These are phyloP conservation scores for Melieria picta DNA, from an alignment of 2,888 invertebrate genomes.

Conservation along the genomic window DNA sequence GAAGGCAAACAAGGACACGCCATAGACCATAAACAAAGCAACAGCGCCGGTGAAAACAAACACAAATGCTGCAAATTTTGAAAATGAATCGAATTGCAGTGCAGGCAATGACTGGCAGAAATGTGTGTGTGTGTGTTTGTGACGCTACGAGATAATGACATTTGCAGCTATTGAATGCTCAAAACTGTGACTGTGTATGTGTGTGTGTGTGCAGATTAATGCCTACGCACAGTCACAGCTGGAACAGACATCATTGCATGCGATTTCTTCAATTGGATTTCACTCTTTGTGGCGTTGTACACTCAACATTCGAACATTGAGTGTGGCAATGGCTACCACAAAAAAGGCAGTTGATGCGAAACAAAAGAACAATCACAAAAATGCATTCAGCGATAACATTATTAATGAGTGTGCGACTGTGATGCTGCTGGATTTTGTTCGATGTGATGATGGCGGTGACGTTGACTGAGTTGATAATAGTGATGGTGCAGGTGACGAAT, in stretches of 20 bases:
- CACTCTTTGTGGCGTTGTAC: no score
- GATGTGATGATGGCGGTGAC: no score
- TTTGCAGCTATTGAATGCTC: no score
- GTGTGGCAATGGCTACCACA: slow-evolving; percentile 8
- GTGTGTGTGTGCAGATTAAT: neutral
- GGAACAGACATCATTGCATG: no score
- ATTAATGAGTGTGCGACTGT: slow-evolving; percentile 28
- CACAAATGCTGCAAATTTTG: slow-evolving; percentile 18
- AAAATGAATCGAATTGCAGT: slow-evolving; percentile 28
- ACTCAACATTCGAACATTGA: slow-evolving; percentile 8
- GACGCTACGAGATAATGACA: neutral
- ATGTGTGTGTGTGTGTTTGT: slow-evolving; percentile 3
- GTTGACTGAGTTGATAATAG: no score
- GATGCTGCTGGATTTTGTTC: no score
- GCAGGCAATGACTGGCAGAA: slow-evolving; percentile 9
- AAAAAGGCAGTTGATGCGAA: slow-evolving; percentile 13
- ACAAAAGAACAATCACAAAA: slow-evolving; percentile 12
- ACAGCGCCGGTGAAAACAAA: slow-evolving; percentile 25
- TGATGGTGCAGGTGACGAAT: no score
- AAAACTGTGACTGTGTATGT: neutral
- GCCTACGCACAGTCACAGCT: no score
- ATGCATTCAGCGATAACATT: slow-evolving; percentile 24
- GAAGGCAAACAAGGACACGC: neutral
- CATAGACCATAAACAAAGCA: neutral
- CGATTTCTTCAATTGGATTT: no score